Evolutionary conservation across 2,113 vertebrate genomes (phyloP).

Genomic region (Oryzias curvinotus): DNA sequence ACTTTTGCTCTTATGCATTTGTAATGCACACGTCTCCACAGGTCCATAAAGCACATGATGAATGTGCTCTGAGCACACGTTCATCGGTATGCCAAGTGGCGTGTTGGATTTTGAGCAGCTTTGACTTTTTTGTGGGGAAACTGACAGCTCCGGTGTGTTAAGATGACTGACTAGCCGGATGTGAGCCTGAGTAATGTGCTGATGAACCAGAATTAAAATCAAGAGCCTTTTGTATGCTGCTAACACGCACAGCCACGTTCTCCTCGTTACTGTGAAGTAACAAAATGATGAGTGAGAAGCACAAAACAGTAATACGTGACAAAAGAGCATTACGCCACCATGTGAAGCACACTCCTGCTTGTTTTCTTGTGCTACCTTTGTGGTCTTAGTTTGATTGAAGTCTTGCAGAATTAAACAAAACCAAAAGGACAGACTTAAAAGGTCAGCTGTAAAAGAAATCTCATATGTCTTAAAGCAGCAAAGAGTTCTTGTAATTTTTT

Average conservation of each 20-base stretch:
- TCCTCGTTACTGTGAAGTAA: slow-evolving; percentile 7
- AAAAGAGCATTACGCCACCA: background rate
- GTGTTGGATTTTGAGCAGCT: slow-evolving; percentile 4
- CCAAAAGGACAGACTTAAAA: slow-evolving; percentile 6
- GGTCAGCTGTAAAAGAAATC: slow-evolving; percentile 4
- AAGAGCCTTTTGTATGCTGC: background rate
- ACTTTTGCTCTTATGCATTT: background rate
- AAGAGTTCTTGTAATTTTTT: background rate
- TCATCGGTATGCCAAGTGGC: background rate
- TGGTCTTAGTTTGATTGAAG: background rate
- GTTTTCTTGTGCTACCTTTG: background rate
- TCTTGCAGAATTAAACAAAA: background rate
- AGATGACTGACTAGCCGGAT: background rate
- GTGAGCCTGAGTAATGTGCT: slow-evolving; percentile 9
- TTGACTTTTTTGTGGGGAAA: background rate
- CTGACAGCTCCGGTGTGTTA: background rate
- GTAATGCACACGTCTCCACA: background rate
- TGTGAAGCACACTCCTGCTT: background rate
- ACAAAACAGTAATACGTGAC: background rate
- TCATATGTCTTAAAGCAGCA: background rate
- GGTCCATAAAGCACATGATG: too few relatives aligned
- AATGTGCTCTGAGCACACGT: background rate
- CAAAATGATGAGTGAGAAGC: slow-evolving; percentile 17
- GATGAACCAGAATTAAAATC: slow-evolving; percentile 14
- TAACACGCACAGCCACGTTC: background rate